Evolutionary conservation across 2,888 invertebrate genomes (phyloP).

Genomic region (Halictus quadricinctus): DNA sequence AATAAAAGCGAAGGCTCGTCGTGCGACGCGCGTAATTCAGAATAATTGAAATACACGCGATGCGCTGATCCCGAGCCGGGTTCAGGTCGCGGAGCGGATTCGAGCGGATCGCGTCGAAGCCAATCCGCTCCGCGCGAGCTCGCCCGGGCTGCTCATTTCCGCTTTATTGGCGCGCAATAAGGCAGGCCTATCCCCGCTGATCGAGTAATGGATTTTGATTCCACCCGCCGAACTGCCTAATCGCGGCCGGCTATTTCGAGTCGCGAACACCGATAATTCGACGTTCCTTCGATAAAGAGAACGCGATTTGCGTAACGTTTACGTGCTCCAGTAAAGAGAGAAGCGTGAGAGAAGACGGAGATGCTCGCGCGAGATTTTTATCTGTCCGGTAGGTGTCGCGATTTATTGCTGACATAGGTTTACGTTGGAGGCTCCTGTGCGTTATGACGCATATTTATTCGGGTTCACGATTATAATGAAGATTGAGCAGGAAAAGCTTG

Average conservation of each 20-base stretch:
- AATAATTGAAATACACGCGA: constrained; percentile 66
- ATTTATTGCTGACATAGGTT: not conserved
- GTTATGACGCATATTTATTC: too few relatives aligned
- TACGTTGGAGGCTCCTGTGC: not conserved
- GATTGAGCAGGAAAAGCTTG: too few relatives aligned
- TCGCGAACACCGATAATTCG: constrained; percentile 38
- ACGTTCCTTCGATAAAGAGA: constrained; percentile 26
- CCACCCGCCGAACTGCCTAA: constrained; percentile 20
- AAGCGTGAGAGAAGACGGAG: too few relatives aligned
- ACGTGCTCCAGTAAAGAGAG: too few relatives aligned
- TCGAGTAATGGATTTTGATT: constrained; percentile 56
- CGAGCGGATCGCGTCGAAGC: constrained; percentile 21
- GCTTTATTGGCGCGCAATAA: constrained; percentile 52
- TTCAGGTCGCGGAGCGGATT: constrained; percentile 12
- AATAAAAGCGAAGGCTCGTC: constrained; percentile 58
- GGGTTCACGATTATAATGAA: too few relatives aligned
- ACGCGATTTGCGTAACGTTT: constrained; percentile 28
- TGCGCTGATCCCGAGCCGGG: constrained; percentile 18
- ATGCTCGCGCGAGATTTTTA: not conserved
- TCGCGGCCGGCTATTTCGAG: constrained; percentile 50
- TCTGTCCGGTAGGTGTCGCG: not conserved
- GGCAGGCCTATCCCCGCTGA: constrained; percentile 31
- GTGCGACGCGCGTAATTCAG: constrained; percentile 52
- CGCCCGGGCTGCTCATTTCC: constrained; percentile 44
- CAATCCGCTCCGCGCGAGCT: constrained; percentile 36